These are phyloP conservation scores for Chloroclystis v-ata DNA, from an alignment of 2,888 invertebrate species.

Conservation along the genomic window DNA sequence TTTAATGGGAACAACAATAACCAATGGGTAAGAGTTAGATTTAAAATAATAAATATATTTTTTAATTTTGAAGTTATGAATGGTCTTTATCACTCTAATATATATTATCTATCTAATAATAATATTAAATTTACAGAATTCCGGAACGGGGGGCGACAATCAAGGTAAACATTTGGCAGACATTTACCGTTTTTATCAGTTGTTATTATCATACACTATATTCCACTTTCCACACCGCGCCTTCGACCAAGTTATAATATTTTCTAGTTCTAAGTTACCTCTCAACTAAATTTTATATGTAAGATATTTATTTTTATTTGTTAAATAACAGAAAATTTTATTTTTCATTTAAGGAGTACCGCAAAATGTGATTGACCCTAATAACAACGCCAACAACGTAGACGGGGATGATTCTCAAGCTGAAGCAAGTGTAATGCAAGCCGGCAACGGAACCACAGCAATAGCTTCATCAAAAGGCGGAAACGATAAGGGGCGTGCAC, in stretches of 20 bases:
- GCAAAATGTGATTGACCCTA: conserved; percentile 62
- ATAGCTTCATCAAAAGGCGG: conserved; percentile 87
- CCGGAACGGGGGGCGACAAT: conserved; percentile 25
- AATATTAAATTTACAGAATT: conserved; percentile 28
- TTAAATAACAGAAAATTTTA: too few relatives aligned
- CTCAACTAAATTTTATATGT: too few relatives aligned
- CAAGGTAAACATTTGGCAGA: conserved; percentile 25
- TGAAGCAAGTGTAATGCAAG: conserved; percentile 79
- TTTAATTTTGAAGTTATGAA: too few relatives aligned
- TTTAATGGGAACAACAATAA: too few relatives aligned
- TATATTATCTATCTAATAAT: too few relatives aligned
- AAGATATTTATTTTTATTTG: too few relatives aligned
- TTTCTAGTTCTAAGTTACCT: too few relatives aligned
- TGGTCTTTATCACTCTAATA: too few relatives aligned
- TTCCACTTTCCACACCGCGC: too few relatives aligned
- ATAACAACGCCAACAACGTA: conserved; percentile 47
- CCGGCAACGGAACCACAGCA: conserved; percentile 82
- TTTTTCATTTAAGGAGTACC: conserved; percentile 48
- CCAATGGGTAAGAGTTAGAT: conserved; percentile 35
- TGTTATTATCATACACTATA: too few relatives aligned
- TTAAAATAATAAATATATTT: not conserved
- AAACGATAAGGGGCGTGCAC: conserved; percentile 85
- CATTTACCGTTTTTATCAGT: not conserved
- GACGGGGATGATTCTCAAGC: conserved; percentile 86
- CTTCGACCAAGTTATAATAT: too few relatives aligned